phyloP scores from a whole-genome alignment of 2,888 invertebrate genomes.

The Iphiclides podalirius region DNA sequence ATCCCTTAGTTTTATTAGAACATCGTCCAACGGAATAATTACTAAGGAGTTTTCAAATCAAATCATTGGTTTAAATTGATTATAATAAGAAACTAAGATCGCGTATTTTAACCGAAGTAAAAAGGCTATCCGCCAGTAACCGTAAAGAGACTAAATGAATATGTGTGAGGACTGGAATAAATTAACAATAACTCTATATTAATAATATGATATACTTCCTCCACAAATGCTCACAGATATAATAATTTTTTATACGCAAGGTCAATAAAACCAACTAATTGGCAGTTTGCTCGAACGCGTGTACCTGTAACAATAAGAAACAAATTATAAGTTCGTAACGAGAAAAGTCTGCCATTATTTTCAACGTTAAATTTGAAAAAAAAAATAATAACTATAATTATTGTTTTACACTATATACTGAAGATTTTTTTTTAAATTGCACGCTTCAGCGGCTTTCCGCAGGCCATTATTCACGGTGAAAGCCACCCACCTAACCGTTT shows the following conservation, averaged over 20 bases:
- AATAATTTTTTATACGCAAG: no score
- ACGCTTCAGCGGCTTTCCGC: conserved; percentile 49
- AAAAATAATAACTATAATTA: neutral
- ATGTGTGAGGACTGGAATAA: no score
- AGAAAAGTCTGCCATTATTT: no score
- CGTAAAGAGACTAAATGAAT: no score
- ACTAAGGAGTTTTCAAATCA: neutral
- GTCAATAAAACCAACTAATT: no score
- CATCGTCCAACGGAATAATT: neutral
- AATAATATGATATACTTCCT: neutral
- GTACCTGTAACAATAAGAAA: neutral
- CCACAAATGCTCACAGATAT: no score
- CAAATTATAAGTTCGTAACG: neutral
- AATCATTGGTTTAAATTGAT: no score
- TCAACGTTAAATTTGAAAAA: no score
- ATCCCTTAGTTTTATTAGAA: neutral
- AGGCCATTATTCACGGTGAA: conserved; percentile 72
- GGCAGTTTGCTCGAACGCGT: no score
- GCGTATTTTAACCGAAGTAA: no score
- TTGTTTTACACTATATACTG: neutral
- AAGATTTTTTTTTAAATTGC: conserved; percentile 41
- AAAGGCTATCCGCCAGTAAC: no score
- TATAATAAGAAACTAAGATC: no score
- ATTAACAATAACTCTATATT: neutral
- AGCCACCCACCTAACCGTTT: conserved; percentile 71